phyloP scores from a whole-genome alignment of 1,140 invertebrate species.

The Kradibia gibbosae region DNA sequence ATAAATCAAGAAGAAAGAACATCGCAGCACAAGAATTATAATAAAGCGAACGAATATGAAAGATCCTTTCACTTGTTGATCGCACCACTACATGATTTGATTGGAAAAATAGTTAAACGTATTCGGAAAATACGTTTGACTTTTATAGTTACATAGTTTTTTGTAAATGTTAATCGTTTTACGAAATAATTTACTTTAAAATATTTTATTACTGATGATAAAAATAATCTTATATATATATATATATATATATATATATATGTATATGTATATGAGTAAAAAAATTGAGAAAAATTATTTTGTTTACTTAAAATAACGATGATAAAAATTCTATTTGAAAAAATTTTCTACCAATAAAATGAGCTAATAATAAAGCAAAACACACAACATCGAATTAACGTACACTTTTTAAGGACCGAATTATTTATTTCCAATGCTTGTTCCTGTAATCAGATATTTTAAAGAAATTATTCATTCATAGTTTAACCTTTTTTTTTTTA shows the following conservation, averaged over 20 bases:
- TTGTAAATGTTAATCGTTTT: conserved; percentile 19
- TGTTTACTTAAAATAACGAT: background rate
- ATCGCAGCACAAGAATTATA: conserved; percentile 20
- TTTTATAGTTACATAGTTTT: conserved; percentile 7
- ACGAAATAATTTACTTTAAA: background rate
- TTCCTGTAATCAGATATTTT: background rate
- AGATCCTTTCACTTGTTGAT: conserved; percentile 10
- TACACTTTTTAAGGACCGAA: background rate
- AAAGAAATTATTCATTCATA: background rate
- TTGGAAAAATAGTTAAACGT: conserved; percentile 28
- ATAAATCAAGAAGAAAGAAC: background rate
- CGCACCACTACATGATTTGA: conserved; percentile 47
- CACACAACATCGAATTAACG: background rate
- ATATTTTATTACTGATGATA: background rate
- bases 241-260: no score
- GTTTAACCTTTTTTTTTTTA: background rate
- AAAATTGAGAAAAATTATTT: background rate
- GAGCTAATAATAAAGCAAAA: background rate
- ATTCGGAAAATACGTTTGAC: conserved; percentile 34
- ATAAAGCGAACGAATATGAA: conserved; percentile 35
- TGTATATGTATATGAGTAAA: background rate
- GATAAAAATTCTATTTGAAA: background rate
- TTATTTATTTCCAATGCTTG: background rate
- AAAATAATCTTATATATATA: no score
- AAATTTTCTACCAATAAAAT: background rate